phyloP scores from a whole-genome alignment of 2,113 vertebrate genomes.

The Eubucco bourcierii region DNA sequence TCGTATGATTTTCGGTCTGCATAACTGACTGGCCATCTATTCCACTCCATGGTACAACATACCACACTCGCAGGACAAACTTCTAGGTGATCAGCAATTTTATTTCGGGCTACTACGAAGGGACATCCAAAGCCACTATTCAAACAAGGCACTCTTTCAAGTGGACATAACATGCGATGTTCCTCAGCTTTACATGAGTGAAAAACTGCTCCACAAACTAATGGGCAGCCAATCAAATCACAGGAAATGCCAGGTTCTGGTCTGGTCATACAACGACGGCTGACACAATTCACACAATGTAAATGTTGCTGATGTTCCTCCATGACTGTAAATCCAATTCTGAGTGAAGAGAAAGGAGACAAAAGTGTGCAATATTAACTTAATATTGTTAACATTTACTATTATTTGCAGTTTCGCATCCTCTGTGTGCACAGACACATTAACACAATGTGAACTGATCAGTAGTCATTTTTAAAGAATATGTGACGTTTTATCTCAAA shows the following conservation, averaged over 20 bases:
- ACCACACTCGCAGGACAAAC: constrained; percentile 95
- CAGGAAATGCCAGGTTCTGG: constrained; percentile 87
- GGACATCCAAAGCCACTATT: constrained; percentile 94
- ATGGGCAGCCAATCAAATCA: constrained; percentile 85
- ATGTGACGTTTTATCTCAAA: neutral
- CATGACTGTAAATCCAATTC: constrained; percentile 76
- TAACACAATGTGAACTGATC: neutral
- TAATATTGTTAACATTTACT: neutral
- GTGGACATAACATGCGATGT: constrained; percentile 90
- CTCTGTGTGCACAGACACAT: neutral
- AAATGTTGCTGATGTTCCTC: constrained; percentile 82
- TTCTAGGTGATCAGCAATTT: constrained; percentile 91
- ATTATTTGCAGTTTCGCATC: neutral
- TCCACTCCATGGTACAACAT: constrained; percentile 99
- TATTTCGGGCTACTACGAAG: constrained; percentile 84
- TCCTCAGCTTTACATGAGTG: constrained; percentile 92
- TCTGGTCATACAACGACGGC: constrained; percentile 87
- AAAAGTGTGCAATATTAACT: neutral
- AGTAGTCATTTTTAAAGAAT: neutral
- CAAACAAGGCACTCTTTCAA: constrained; percentile 91
- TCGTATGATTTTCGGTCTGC: constrained; percentile 93
- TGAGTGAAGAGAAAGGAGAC: constrained; percentile 53
- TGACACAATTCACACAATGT: constrained; percentile 92
- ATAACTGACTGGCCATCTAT: constrained; percentile 94
- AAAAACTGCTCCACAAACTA: constrained; percentile 94